phyloP scores from a whole-genome alignment of 2,113 vertebrate genomes.

The Albula goreensis region DNA sequence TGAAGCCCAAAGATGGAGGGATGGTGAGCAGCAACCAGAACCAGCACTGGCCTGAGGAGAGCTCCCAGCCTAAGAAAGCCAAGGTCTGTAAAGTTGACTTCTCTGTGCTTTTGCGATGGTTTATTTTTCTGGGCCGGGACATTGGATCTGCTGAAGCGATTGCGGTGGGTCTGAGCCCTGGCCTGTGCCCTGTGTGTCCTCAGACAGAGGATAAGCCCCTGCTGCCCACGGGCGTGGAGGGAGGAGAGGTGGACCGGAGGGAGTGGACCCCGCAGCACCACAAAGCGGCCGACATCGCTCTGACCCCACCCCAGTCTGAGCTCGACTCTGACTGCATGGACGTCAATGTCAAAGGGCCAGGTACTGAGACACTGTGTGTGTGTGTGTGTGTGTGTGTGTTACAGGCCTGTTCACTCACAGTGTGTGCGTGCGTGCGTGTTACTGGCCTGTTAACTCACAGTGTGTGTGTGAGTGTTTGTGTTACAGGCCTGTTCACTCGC shows the following conservation, averaged over 20 bases:
- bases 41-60: conserved; percentile 70
- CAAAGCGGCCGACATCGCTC: conserved; percentile 88
- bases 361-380: conserved; percentile 54
- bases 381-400: neutral
- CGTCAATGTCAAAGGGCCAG: conserved; percentile 91
- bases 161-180: too few species aligned
- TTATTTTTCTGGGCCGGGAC: too few species aligned
- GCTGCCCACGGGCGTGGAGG: conserved; percentile 74
- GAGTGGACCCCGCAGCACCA: conserved; percentile 92
- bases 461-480: neutral
- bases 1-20: conserved; percentile 59
- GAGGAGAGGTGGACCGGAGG: conserved; percentile 76
- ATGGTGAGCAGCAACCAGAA: conserved; percentile 60
- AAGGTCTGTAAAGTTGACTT: conserved; percentile 57
- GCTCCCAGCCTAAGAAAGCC: conserved; percentile 62
- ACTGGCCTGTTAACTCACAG: too few species aligned
- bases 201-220: conserved; percentile 88
- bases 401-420: neutral
- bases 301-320: conserved; percentile 87
- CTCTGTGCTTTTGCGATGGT: neutral
- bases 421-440: neutral
- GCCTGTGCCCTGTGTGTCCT: neutral
- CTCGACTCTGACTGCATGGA: conserved; percentile 84
- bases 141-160: neutral
- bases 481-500: too few species aligned